Percentiles rank a stretch among this genome's conserved stretches.
phyloP scores from a whole-genome alignment of 2,113 vertebrate species.

The Craseonycteris thonglongyai region DNA sequence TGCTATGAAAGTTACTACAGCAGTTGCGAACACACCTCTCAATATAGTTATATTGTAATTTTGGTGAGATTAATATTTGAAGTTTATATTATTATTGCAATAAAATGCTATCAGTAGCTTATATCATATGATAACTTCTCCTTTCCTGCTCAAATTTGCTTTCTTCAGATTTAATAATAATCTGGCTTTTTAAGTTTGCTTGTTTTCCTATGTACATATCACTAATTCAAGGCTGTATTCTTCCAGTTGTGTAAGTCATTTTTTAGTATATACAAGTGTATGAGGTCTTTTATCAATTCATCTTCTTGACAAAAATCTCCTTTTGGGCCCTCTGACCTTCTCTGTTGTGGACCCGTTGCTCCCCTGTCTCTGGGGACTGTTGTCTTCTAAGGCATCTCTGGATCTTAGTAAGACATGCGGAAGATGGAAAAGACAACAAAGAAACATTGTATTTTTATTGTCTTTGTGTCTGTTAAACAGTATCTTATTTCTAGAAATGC shows the following conservation, averaged over 20 bases:
- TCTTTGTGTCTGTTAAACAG: conserved; percentile 6
- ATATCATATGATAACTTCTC: not conserved
- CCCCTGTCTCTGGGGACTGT: not conserved
- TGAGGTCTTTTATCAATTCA: not conserved
- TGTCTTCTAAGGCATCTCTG: not conserved
- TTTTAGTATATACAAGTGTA: not conserved
- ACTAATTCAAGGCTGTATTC: not conserved
- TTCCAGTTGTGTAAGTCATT: not conserved
- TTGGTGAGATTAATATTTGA: not conserved
- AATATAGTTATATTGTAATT: not conserved
- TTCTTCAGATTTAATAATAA: not conserved
- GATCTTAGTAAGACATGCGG: conserved; percentile 6
- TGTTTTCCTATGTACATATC: not conserved
- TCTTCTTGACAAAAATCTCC: not conserved
- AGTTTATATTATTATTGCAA: not conserved
- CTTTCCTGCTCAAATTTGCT: not conserved
- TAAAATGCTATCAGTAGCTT: not conserved
- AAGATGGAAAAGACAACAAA: conserved; percentile 13
- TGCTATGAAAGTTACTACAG: not conserved
- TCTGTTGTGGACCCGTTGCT: not conserved
- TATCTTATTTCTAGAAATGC: conserved; percentile 36
- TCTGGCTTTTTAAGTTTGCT: not conserved
- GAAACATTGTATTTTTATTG: not conserved
- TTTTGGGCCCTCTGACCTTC: not conserved
- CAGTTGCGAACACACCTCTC: not conserved